A percentile compares a stretch with the other conserved stretches of the same genome.
These are phyloP conservation scores for Drosophila tanythrix DNA, from an alignment of 2,888 invertebrate species.

Conservation along the genomic window DNA sequence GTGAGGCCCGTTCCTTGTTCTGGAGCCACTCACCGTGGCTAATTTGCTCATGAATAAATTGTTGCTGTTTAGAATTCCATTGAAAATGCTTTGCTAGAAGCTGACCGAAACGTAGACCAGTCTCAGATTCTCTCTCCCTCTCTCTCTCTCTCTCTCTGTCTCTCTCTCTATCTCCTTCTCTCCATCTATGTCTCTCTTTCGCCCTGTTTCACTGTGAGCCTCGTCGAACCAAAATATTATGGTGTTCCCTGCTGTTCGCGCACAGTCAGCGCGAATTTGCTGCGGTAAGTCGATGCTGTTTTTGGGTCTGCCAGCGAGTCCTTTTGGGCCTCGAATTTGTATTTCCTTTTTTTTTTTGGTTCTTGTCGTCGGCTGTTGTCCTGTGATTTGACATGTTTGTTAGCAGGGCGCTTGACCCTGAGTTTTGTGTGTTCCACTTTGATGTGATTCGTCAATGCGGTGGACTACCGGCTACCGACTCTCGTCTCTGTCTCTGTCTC, in stretches of 20 bases:
- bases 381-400: slow-evolving; percentile 75
- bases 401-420: slow-evolving; percentile 68
- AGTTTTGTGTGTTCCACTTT: slow-evolving; percentile 77
- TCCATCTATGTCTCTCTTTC: not conserved
- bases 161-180: slow-evolving; percentile 9
- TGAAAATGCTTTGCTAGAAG: slow-evolving; percentile 51
- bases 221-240: slow-evolving; percentile 82
- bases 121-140: not conserved
- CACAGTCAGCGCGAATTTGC: slow-evolving; percentile 79
- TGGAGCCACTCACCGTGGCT: slow-evolving; percentile 74
- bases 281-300: slow-evolving; percentile 79
- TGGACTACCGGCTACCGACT: slow-evolving; percentile 75
- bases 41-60: slow-evolving; percentile 74
- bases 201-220: slow-evolving; percentile 3
- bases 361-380: slow-evolving; percentile 70
- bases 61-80: slow-evolving; percentile 59
- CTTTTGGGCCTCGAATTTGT: slow-evolving; percentile 1
- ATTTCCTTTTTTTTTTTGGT: not conserved
- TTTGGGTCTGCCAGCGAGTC: slow-evolving; percentile 30
- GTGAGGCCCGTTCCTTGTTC: slow-evolving; percentile 9
- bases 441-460: slow-evolving; percentile 83
- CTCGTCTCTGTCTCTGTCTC: slow-evolving; percentile 13
- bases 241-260: slow-evolving; percentile 78
- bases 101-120: slow-evolving; percentile 17
- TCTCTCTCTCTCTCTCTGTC: not conserved